These are phyloP conservation scores for Carpatolechia fugitivella DNA, from an alignment of 2,888 invertebrate species.

Conservation along the genomic window DNA sequence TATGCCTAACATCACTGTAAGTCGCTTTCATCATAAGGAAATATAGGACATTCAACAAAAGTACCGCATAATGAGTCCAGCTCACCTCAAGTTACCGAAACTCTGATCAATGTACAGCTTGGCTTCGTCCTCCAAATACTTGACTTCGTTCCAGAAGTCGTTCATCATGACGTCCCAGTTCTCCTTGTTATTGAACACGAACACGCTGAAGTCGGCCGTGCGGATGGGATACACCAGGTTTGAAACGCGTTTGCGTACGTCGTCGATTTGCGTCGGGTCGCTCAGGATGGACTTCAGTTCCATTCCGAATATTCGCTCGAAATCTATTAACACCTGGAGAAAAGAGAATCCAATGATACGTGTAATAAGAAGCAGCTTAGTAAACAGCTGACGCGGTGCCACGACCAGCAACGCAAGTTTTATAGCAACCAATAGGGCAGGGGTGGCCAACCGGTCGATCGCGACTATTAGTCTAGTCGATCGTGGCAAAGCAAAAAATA, in stretches of 20 bases:
- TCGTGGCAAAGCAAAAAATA: too few species aligned
- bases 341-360: not conserved
- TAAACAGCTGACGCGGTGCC: too few species aligned
- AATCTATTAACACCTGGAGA: constrained; percentile 87
- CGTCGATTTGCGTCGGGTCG: constrained; percentile 92
- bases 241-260: constrained; percentile 88
- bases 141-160: constrained; percentile 87
- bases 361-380: not conserved
- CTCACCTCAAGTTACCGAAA: constrained; percentile 85
- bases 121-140: constrained; percentile 87
- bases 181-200: constrained; percentile 86
- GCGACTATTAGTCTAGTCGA: too few species aligned
- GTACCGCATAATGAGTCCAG: too few species aligned
- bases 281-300: constrained; percentile 92
- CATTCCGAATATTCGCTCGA: constrained; percentile 92
- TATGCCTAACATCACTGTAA: too few species aligned
- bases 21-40: too few species aligned
- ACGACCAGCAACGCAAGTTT: too few species aligned
- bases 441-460: too few species aligned
- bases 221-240: constrained; percentile 86
- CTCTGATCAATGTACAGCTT: constrained; percentile 92
- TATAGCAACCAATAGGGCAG: too few species aligned
- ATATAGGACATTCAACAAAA: too few species aligned
- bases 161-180: constrained; percentile 92
- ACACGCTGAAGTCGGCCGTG: constrained; percentile 91